A percentile compares a stretch with the other conserved stretches of the same genome.
Conservation (phyloP, 2,888 invertebrate species). For the Melanargia galathea region DNA sequence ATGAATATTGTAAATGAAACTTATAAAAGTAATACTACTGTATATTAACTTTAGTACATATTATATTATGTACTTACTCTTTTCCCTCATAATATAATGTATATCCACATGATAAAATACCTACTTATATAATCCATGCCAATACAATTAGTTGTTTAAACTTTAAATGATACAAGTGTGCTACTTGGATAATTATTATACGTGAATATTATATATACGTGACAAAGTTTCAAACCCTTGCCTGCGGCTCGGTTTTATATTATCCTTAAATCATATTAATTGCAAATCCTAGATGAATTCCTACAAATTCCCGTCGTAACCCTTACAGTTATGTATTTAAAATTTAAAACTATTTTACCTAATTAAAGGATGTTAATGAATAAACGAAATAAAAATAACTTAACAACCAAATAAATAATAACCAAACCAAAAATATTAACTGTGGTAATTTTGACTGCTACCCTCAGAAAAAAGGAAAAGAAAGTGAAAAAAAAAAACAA, state of each 20-base stretch:
- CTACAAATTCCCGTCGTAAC: neutral
- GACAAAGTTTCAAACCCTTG: neutral
- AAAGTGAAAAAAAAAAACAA: constrained; percentile 47
- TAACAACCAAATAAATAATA: neutral
- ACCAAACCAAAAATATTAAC: neutral
- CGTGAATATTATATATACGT: neutral
- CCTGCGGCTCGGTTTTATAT: neutral
- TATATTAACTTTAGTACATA: too few relatives aligned
- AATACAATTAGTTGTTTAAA: too few relatives aligned
- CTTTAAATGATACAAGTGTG: too few relatives aligned
- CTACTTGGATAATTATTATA: neutral
- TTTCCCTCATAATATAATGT: neutral
- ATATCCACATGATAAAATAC: neutral
- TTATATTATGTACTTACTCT: neutral
- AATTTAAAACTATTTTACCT: too few relatives aligned
- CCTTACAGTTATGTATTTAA: neutral
- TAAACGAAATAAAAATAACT: constrained; percentile 30
- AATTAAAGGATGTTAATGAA: too few relatives aligned
- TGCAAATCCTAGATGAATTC: constrained; percentile 5
- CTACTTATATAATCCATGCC: too few relatives aligned
- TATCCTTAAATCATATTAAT: neutral
- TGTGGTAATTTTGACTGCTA: constrained; percentile 23
- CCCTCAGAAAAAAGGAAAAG: constrained; percentile 43
- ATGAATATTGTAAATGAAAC: too few relatives aligned
- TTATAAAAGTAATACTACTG: too few relatives aligned